These are phyloP conservation scores for Pteromalus puparum DNA, from an alignment of 1,140 invertebrate species.

Conservation along the genomic window DNA sequence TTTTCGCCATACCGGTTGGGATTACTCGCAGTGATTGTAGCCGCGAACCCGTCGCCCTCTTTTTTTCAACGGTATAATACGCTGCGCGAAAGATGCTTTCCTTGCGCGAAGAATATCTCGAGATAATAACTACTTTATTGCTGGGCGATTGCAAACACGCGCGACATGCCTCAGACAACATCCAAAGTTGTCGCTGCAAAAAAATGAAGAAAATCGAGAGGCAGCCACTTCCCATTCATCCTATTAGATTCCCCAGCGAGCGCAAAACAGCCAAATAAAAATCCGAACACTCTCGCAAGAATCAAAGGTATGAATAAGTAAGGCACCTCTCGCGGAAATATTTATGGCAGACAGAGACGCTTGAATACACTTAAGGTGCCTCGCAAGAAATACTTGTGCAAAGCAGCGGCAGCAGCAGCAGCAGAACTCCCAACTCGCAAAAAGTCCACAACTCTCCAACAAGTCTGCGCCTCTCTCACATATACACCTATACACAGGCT, in stretches of 20 bases:
- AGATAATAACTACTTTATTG: no score
- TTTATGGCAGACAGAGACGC: not conserved
- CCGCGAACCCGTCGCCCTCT: not conserved
- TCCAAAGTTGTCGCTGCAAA: no score
- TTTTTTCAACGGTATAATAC: not conserved
- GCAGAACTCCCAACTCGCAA: not conserved
- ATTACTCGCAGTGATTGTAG: not conserved
- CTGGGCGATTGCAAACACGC: no score
- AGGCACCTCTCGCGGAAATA: not conserved
- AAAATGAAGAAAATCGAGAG: not conserved
- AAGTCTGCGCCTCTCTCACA: not conserved
- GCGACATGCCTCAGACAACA: no score
- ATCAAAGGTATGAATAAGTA: conserved; percentile 4
- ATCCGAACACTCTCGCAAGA: not conserved
- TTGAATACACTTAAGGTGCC: not conserved
- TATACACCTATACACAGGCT: not conserved
- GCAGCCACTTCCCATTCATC: not conserved
- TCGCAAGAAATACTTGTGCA: not conserved
- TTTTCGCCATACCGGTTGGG: not conserved
- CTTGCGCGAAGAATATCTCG: no score
- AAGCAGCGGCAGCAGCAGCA: not conserved
- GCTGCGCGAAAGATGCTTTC: not conserved
- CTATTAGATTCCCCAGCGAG: not conserved
- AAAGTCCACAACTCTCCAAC: not conserved
- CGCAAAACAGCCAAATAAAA: not conserved